Evolutionary conservation across 2,888 invertebrate species (phyloP).

Genomic region (Odontocolon sp.): DNA sequence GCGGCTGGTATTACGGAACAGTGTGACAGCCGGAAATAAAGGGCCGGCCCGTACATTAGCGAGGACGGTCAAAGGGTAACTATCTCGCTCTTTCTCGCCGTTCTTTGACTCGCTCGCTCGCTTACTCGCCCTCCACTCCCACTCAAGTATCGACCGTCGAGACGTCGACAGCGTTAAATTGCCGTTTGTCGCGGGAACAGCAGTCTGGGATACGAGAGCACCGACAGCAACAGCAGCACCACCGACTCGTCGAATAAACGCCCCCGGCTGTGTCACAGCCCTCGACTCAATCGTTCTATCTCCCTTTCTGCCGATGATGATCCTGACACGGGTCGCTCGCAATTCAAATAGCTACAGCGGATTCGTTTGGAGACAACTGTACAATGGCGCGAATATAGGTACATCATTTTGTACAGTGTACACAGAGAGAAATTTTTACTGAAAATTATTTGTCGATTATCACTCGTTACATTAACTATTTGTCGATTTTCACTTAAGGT

Average conservation of each 20-base stretch:
- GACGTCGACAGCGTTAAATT: conserved; percentile 72
- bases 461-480: too few relatives aligned
- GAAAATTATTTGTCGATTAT: too few relatives aligned
- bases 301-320: conserved; percentile 40
- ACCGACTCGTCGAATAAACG: conserved; percentile 31
- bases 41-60: conserved; percentile 72
- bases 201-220: conserved; percentile 14
- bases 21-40: conserved; percentile 77
- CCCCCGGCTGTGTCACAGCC: conserved; percentile 36
- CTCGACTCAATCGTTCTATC: conserved; percentile 25
- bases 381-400: conserved; percentile 9
- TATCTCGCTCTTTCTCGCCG: conserved; percentile 42
- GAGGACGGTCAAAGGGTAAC: conserved; percentile 69
- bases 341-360: conserved; percentile 25
- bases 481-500: too few relatives aligned
- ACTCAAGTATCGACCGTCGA: conserved; percentile 59
- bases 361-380: not conserved
- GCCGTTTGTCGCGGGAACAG: conserved; percentile 72
- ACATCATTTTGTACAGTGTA: not conserved
- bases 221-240: not conserved
- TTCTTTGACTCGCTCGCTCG: conserved; percentile 40
- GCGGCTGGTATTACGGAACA: conserved; percentile 64
- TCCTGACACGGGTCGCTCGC: conserved; percentile 25
- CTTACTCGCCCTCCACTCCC: conserved; percentile 45
- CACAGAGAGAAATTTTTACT: too few relatives aligned